Evolutionary conservation across 2,797 vertebrate species (phyloP).

Genomic region (Botia almorhae): DNA sequence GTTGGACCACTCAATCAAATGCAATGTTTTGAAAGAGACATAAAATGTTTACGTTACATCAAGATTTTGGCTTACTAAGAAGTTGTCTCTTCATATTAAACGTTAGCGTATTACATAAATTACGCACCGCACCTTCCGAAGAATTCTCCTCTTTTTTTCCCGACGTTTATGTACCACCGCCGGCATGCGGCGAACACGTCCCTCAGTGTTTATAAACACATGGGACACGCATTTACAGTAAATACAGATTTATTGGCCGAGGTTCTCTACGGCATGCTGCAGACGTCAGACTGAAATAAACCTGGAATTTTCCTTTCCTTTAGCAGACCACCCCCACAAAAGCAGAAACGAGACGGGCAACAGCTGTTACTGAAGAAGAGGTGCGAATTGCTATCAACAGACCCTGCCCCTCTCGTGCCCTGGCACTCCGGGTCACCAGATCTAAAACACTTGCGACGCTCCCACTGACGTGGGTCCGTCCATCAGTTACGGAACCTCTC

Average conservation of each 20-base stretch:
- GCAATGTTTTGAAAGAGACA: background rate
- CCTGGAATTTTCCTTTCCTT: conserved; percentile 25
- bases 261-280: conserved; percentile 3
- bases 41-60: background rate
- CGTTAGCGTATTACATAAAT: background rate
- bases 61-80: background rate
- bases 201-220: conserved; percentile 26
- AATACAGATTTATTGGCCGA: conserved; percentile 28
- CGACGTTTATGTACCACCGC: background rate
- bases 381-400: conserved; percentile 36
- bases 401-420: conserved; percentile 5
- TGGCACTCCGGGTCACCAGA: conserved; percentile 30
- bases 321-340: conserved; percentile 28
- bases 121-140: background rate
- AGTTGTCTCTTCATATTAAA: background rate
- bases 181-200: conserved; percentile 2
- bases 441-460: conserved; percentile 27
- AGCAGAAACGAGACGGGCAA: conserved; percentile 30
- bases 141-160: background rate
- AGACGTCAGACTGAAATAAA: conserved; percentile 22
- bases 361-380: conserved; percentile 49
- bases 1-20: background rate
- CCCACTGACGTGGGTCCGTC: background rate
- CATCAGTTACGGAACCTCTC: background rate
- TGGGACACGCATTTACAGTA: conserved; percentile 26